phyloP scores from a whole-genome alignment of 1,140 invertebrate species.

The Bombus consobrinus region DNA sequence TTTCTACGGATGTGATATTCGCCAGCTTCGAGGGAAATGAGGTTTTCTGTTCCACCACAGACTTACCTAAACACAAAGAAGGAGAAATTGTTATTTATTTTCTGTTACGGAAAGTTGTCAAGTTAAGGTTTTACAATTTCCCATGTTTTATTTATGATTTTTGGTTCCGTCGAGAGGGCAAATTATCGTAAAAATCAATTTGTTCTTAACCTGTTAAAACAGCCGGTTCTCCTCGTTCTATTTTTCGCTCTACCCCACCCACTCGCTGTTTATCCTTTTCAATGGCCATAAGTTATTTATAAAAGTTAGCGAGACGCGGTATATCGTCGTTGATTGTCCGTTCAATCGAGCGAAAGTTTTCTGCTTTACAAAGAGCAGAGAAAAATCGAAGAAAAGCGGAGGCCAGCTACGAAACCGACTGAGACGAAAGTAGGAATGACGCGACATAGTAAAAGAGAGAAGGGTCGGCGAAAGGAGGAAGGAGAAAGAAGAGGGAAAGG shows the following conservation, averaged over 20 bases:
- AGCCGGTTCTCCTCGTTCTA: not conserved
- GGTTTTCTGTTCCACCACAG: not conserved
- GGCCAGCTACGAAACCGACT: not conserved
- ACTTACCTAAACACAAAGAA: constrained; percentile 28
- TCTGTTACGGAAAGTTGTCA: too few relatives aligned
- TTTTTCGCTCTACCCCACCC: not conserved
- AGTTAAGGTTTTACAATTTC: too few relatives aligned
- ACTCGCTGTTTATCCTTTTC: constrained; percentile 32
- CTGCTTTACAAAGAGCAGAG: constrained; percentile 51
- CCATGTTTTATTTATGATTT: not conserved
- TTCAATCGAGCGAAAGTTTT: constrained; percentile 58
- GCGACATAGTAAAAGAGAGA: not conserved
- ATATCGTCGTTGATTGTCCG: constrained; percentile 48
- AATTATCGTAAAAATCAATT: constrained; percentile 5
- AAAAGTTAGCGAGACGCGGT: constrained; percentile 57
- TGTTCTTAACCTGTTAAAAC: not conserved
- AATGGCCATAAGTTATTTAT: constrained; percentile 58
- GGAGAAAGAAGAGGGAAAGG: not conserved
- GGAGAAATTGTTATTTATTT: not conserved
- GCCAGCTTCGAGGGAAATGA: not conserved
- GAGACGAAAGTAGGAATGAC: not conserved
- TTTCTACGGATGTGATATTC: too few relatives aligned
- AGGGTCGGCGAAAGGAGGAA: too few relatives aligned
- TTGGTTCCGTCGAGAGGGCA: not conserved
- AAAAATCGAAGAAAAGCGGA: not conserved